These are phyloP conservation scores for Lamprologus lemairii DNA, from an alignment of 2,113 vertebrate genomes.

Conservation along the genomic window DNA sequence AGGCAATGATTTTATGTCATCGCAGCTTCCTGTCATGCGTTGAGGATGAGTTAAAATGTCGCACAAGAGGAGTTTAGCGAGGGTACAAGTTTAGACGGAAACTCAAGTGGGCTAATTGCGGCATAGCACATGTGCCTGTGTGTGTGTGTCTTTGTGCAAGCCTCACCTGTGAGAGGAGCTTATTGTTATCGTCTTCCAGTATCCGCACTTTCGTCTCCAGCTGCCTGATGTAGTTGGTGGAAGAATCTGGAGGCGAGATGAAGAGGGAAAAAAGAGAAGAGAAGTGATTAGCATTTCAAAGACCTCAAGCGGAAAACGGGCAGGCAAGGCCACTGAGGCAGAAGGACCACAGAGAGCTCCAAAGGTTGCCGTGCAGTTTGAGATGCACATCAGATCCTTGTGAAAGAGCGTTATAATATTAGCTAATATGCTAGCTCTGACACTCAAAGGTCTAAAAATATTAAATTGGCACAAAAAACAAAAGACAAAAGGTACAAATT, in stretches of 20 bases:
- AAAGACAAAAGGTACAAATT: neutral
- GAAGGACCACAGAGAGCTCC: neutral
- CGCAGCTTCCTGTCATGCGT: neutral
- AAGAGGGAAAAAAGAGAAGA: slow-evolving; percentile 4
- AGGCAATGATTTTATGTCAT: neutral
- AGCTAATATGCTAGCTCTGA: neutral
- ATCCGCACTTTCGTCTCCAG: slow-evolving; percentile 91
- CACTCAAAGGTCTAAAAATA: neutral
- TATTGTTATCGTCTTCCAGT: slow-evolving; percentile 85
- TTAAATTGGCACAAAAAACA: neutral
- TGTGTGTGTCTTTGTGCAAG: neutral
- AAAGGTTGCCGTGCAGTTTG: neutral
- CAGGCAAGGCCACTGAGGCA: slow-evolving; percentile 9
- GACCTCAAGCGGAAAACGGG: neutral
- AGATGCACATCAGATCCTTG: neutral
- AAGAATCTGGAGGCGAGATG: slow-evolving; percentile 74
- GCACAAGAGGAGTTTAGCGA: neutral
- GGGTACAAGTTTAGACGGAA: neutral
- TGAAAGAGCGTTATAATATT: neutral
- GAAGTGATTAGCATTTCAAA: slow-evolving; percentile 61
- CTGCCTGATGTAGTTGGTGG: slow-evolving; percentile 88
- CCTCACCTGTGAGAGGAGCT: slow-evolving; percentile 86
- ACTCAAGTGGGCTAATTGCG: neutral
- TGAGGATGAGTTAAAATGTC: neutral
- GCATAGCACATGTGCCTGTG: neutral